These are phyloP conservation scores for Choristoneura rosaceana DNA, from an alignment of 2,888 invertebrate species.

Conservation along the genomic window DNA sequence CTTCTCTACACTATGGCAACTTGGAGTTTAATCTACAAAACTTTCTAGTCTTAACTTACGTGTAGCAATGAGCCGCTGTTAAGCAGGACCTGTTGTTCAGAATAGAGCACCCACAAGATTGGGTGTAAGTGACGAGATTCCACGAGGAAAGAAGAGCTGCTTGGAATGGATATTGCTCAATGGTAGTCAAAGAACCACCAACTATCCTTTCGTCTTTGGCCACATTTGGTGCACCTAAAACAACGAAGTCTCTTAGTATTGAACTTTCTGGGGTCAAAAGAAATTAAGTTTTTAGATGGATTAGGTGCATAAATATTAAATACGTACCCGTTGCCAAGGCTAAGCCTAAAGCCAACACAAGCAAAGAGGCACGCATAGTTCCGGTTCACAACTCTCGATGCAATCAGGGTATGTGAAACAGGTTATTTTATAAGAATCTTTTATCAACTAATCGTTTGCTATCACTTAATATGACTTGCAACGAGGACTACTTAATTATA, in stretches of 20 bases:
- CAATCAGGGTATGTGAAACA: background rate
- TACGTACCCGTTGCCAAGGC: too few relatives aligned
- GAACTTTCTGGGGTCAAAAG: too few relatives aligned
- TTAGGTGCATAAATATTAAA: too few relatives aligned
- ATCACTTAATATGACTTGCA: background rate
- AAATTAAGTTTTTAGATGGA: too few relatives aligned
- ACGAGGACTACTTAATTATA: background rate
- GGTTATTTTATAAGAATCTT: background rate
- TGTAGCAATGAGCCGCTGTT: slow-evolving; percentile 43
- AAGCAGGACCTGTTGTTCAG: slow-evolving; percentile 43
- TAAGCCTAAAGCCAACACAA: background rate
- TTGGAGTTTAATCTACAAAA: too few relatives aligned
- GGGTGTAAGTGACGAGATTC: slow-evolving; percentile 29
- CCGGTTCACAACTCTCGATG: background rate
- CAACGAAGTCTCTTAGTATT: too few relatives aligned
- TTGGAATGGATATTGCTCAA: slow-evolving; percentile 41
- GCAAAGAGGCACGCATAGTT: background rate
- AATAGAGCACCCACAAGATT: slow-evolving; percentile 44
- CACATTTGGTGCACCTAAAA: too few relatives aligned
- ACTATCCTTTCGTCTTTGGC: slow-evolving; percentile 46
- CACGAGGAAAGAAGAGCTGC: slow-evolving; percentile 28
- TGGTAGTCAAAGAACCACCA: slow-evolving; percentile 43
- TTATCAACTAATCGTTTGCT: background rate
- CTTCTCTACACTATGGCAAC: too few relatives aligned
- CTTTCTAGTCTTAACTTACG: slow-evolving; percentile 15